Conservation (phyloP, 2,113 vertebrate species). For the Gallinago media region DNA sequence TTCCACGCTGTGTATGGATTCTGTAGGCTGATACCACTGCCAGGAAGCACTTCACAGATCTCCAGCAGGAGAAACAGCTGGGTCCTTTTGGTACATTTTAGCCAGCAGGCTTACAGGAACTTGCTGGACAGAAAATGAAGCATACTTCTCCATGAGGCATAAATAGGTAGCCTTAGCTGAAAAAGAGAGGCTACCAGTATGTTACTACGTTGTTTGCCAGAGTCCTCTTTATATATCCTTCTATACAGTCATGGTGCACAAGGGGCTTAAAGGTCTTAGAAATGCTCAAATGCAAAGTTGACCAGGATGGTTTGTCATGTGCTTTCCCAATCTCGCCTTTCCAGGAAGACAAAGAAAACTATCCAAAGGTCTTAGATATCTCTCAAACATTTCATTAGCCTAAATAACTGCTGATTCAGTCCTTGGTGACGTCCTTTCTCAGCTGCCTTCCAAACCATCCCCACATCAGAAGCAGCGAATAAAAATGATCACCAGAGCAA, state of each 20-base stretch:
- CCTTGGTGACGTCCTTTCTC: neutral
- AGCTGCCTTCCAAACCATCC: neutral
- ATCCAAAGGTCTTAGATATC: neutral
- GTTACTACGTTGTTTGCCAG: neutral
- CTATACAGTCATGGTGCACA: fast-evolving
- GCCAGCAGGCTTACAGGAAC: neutral
- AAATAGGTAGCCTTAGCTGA: neutral
- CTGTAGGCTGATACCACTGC: neutral
- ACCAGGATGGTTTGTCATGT: neutral
- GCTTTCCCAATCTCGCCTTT: neutral
- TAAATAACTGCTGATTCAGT: neutral
- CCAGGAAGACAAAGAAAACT: neutral
- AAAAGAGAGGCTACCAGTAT: neutral
- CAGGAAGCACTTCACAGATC: neutral
- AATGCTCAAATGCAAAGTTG: neutral
- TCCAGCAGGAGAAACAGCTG: neutral
- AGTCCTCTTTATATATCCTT: neutral
- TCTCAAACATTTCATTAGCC: neutral
- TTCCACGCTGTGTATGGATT: neutral
- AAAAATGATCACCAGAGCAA: neutral
- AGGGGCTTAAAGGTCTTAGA: neutral
- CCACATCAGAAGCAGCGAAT: neutral
- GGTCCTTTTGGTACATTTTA: neutral
- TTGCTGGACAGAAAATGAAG: neutral
- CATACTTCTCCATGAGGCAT: neutral